Conservation (phyloP, 2,888 invertebrate species). For the Bellardia pandia region DNA sequence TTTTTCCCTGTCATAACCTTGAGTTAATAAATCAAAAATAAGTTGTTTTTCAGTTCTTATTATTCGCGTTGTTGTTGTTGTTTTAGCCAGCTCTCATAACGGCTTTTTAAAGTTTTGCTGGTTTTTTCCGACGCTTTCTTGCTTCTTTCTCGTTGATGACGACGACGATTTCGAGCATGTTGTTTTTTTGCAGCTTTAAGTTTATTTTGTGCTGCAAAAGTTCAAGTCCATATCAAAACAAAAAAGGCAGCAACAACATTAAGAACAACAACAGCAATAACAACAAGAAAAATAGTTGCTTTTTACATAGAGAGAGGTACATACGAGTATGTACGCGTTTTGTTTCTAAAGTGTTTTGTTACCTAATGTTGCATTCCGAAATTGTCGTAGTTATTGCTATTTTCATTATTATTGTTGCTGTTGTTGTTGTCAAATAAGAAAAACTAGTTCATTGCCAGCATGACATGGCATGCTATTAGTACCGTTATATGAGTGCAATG, state of each 20-base stretch:
- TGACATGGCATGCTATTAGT: constrained; percentile 56
- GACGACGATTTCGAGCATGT: constrained; percentile 9
- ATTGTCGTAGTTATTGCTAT: constrained; percentile 29
- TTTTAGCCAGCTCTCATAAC: constrained; percentile 45
- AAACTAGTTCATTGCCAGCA: constrained; percentile 74
- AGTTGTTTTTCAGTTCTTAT: constrained; percentile 35
- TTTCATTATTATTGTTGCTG: neutral
- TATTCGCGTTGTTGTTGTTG: constrained; percentile 9
- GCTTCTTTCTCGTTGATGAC: constrained; percentile 16
- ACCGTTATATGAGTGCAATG: constrained; percentile 29
- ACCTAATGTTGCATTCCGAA: constrained; percentile 63
- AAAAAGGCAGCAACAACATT: constrained; percentile 45
- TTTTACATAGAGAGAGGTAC: no score
- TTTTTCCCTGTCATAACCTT: constrained; percentile 62
- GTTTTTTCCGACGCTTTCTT: constrained; percentile 4
- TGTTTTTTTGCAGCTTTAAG: neutral
- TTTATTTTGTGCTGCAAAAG: constrained; percentile 67
- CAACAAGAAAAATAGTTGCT: neutral
- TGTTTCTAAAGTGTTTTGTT: constrained; percentile 55
- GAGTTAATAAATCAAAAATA: constrained; percentile 69
- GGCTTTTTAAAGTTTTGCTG: constrained; percentile 62
- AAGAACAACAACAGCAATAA: constrained; percentile 15
- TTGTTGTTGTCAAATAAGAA: constrained; percentile 66
- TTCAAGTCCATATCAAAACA: constrained; percentile 72
- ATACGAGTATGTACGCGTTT: neutral